Percentiles rank a stretch among this genome's conserved stretches.
phyloP scores from a whole-genome alignment of 2,888 invertebrate species.

The Ophonus ardosiacus region DNA sequence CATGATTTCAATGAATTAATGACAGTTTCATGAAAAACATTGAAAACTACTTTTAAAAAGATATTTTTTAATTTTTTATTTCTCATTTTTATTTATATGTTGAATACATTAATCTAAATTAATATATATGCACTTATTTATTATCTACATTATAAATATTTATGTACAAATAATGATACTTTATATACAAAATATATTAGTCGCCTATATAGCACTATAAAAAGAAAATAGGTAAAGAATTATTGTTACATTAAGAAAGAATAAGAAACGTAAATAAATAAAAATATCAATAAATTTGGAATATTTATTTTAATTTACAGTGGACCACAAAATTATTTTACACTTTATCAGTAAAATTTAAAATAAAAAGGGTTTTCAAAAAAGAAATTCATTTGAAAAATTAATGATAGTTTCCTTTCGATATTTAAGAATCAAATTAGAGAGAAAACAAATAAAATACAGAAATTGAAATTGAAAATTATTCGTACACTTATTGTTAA shows the following conservation, averaged over 20 bases:
- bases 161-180: slow-evolving; percentile 2
- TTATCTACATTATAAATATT: neutral
- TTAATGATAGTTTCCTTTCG: no score
- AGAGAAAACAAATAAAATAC: no score
- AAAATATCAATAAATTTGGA: neutral
- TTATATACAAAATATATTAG: neutral
- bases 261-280: neutral
- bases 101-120: neutral
- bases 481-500: no score
- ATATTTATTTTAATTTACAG: neutral
- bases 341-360: no score
- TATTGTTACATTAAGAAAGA: neutral
- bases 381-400: no score
- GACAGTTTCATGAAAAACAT: slow-evolving; percentile 20
- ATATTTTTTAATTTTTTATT: slow-evolving; percentile 17
- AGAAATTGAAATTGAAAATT: no score
- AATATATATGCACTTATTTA: slow-evolving; percentile 2
- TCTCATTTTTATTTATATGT: neutral
- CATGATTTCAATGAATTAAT: slow-evolving; percentile 11
- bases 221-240: neutral
- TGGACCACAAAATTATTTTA: no score
- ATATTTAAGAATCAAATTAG: no score
- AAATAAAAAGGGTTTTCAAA: no score
- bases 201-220: neutral
- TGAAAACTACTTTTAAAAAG: slow-evolving; percentile 15